Base-by-base conservation (phyloP, 2,888 invertebrate species). In the Oxyteleia sp. region DNA sequence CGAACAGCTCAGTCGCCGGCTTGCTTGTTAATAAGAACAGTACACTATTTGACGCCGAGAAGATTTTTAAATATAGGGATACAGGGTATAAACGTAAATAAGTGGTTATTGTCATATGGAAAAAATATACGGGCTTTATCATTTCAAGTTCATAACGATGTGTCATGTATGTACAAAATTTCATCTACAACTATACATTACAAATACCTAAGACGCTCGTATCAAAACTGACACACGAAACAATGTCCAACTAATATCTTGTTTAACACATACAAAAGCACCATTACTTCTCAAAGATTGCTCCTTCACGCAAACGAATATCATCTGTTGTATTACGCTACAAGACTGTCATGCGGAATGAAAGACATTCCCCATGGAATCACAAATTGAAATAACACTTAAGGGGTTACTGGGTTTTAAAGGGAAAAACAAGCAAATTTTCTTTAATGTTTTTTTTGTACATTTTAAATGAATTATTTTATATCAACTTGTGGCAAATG, bases 161-260 rank as follows among this genome's bases (percentile, higher is more conserved):
- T 64, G 69, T 84, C 71, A 71, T 29, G 15, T 80, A 84, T 84
- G 74, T 84, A 84, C 84, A 84, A 84, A 80, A 75, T 76, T 76
- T 71, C 29, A 61, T 51, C 35, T 66, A 76, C 38, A 29, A 29
- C 75, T 71, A 83, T 83, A 83, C 66, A 82, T 64, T 63, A 79
- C 23, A 55, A 49, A 64, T 32, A 75, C 26, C 23, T 49, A 57
- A 20, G 8, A 51, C 43, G 8, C 41, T 47, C 16, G 23, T 45
- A 76, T 68, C 43, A 51, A 76, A 59, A 61, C 59, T 16, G 38
- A 23, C 53, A 55, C 45, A 23, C 3, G 7, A 53, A 38, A 26
- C 18, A 32, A 15, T 11, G 41, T 7, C 2, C 16, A 16, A n/a
- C 13, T 38, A 38, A 38, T 38, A 38, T 38, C 38, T 38, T 38